These are phyloP conservation scores for Lottia gigantea DNA, from an alignment of 2,888 invertebrate species.

Conservation along the genomic window DNA sequence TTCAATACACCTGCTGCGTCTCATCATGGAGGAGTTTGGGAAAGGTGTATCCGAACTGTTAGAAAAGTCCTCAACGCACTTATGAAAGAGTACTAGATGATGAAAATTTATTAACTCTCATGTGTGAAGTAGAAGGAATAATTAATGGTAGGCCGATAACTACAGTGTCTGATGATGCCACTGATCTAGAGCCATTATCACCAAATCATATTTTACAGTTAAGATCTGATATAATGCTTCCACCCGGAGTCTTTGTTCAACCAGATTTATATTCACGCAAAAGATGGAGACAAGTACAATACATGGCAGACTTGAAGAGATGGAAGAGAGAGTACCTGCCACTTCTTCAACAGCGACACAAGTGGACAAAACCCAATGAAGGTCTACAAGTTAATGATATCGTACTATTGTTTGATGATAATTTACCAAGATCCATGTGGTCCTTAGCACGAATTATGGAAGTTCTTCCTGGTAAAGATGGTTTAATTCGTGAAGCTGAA, in stretches of 20 bases:
- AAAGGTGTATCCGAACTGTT: conserved; percentile 13
- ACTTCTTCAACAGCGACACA: conserved; percentile 21
- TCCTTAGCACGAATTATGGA: conserved; percentile 23
- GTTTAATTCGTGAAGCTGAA: conserved; percentile 22
- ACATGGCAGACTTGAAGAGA: conserved; percentile 21
- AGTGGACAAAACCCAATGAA: conserved; percentile 16
- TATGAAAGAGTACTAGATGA: conserved; percentile 11
- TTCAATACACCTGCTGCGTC: conserved; percentile 28
- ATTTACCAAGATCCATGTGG: conserved; percentile 21
- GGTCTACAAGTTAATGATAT: conserved; percentile 25
- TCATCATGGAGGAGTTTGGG: conserved; percentile 24
- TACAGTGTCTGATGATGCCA: conserved; percentile 4
- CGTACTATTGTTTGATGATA: conserved; percentile 25
- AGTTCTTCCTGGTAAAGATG: conserved; percentile 20
- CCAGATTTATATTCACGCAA: conserved; percentile 3
- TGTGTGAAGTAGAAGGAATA: conserved; percentile 16
- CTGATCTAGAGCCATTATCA: conserved; percentile 17
- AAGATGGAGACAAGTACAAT: conserved; percentile 25
- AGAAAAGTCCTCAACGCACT: conserved; percentile 14
- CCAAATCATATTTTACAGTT: conserved; percentile 19
- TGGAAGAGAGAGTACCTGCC: conserved; percentile 28
- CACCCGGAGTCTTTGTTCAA: conserved; percentile 7
- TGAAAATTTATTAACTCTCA: conserved; percentile 7
- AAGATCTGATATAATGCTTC: conserved; percentile 1
- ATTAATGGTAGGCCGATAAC: conserved; percentile 13